A percentile compares a stretch with the other conserved stretches of the same genome.
phyloP scores from a whole-genome alignment of 2,797 vertebrate species.

The Acanthopagrus latus region DNA sequence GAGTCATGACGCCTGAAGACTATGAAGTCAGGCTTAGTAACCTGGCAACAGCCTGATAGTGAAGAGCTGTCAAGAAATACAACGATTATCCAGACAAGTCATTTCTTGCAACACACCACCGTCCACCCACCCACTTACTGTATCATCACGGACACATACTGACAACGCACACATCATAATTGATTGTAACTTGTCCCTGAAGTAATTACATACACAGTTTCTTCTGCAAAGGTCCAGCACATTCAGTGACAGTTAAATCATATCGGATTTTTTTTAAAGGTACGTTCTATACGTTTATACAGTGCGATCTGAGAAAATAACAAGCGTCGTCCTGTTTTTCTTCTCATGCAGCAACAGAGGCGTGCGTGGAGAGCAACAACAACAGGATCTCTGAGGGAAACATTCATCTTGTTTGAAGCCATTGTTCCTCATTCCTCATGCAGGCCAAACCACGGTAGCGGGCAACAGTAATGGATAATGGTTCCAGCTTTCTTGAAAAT shows the following conservation, averaged over 20 bases:
- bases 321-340: not conserved
- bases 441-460: conserved; percentile 27
- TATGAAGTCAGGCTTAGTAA: conserved; percentile 40
- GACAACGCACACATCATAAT: conserved; percentile 9
- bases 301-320: conserved; percentile 12
- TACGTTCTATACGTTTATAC: not conserved
- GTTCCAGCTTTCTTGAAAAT: conserved; percentile 35
- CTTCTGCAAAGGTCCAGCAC: not conserved
- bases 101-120: conserved; percentile 29
- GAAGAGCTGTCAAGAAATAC: conserved; percentile 28
- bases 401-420: conserved; percentile 41
- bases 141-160: conserved; percentile 4
- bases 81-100: conserved; percentile 24
- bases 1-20: conserved; percentile 7
- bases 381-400: conserved; percentile 24
- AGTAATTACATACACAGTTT: not conserved
- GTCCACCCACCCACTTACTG: conserved; percentile 13
- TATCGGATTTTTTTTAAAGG: not conserved
- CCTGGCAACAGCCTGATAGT: conserved; percentile 48
- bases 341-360: conserved; percentile 20
- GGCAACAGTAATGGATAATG: conserved; percentile 40
- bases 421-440: conserved; percentile 30
- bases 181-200: conserved; percentile 1
- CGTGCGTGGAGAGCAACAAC: conserved; percentile 20
- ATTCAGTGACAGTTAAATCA: not conserved